Evolutionary conservation across 2,797 vertebrate species (phyloP), one percentile per base, ranked within the genome.

Genomic region (Garrulus glandarius): DNA sequence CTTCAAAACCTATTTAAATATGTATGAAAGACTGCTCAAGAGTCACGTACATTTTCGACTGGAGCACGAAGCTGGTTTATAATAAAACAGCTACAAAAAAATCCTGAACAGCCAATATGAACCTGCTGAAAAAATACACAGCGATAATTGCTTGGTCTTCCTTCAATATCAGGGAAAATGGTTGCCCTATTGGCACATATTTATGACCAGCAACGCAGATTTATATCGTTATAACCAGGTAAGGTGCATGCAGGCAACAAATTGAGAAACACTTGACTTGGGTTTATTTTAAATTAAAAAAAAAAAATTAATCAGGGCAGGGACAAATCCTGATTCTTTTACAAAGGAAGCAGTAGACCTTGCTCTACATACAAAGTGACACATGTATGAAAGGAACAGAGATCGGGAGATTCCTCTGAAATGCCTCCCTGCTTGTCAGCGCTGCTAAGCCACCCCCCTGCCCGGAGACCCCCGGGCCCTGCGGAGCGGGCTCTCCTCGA

Each of bases 1-100:
- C 71, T 30, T 85, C 81, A 90, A 63, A 95, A 41, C 1, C 60
- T 84, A 63, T 61, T 87, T 89, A 95, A 96, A 92, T 93, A 89
- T 91, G 92, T n/a, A 84, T 93, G 95, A 87, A 82, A 85, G 57
- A 43, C 52, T 87, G 91, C 76, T 92, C 41, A 63, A 13, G 5
- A 89, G 84, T 87, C 95, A 95, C 84, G 83, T 92, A 93, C 84
- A 9, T 87, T 92, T 93, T 17, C 70, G 39, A 65, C 44, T 11
- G 36, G 47, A 92, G 59, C 29, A 61, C 0, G 4, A 15, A 92
- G 70, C 76, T 46, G 56, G 17, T 85, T 60, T 80, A 71, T 44
- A n/a, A 53, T 1, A 71, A 76, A 92, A 59, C 5, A 81, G 37
- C 23, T 32, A 70, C 39, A 20, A 71, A 75, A 95, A 87, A 91